Evolutionary conservation across 2,797 vertebrate species (phyloP), one percentile per base, ranked within the genome.

Genomic region (Bovichtus variegatus): DNA sequence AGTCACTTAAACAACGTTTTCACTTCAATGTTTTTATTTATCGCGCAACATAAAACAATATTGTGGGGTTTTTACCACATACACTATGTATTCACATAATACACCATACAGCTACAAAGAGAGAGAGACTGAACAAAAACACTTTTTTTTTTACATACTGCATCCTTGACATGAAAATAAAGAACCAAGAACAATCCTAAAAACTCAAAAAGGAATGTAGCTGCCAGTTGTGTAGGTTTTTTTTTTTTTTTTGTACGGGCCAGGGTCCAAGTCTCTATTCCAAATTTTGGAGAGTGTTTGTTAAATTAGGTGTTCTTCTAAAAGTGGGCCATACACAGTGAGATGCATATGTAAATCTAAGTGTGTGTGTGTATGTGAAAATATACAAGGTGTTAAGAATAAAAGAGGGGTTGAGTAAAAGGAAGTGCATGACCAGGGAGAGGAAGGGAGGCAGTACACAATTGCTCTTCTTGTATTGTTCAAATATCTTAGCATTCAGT

Each of bases 31-130:
- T 91, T 94, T 93, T 94, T 94, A 94, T 94, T 93, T 94, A 93
- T 95, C 91, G 91, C 91, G 93, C 92, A 95, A 96, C 95, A 95
- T 95, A 95, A 96, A 96, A 96, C 95, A 96, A 95, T 95, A 96
- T 94, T 92, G 95, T 96, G 95, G 95, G 73, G 71, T 92, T 89
- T 92, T 89, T 81, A 92, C 95, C 95, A 96, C 95, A 95, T 96
- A 96, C 95, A 95, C 95, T 96, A 96, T 96, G 94, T 96, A 96
- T 96, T 96, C 95, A 96, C 95, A 96, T 95, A 92, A 95, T 95
- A 96, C 95, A 96, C 95, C 94, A 95, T 94, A 96, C 95, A 96
- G 94, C 95, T 96, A 96, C 95, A 94, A 95, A 94, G 92, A 96
- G 94, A 95, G 93, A 95, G 93, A 94, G 94, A 95, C 92, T 90